Conservation (phyloP, 2,113 vertebrate genomes). For the Corythornis vintsioides region DNA sequence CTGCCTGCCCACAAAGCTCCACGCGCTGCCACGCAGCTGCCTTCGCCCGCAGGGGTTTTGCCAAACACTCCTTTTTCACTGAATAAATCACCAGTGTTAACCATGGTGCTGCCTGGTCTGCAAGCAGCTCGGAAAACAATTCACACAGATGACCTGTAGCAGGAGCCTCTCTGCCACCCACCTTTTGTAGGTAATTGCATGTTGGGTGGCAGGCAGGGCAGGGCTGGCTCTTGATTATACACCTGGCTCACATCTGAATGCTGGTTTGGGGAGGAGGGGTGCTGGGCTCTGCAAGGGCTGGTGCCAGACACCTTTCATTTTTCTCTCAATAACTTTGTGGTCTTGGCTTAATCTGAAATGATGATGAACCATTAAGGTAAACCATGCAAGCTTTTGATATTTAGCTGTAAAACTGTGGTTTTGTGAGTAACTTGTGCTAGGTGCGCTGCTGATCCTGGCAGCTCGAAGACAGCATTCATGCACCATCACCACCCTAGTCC, state of each 20-base stretch:
- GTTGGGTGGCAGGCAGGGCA: neutral
- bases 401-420: neutral
- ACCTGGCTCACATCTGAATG: neutral
- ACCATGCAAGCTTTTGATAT: neutral
- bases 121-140: neutral
- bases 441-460: neutral
- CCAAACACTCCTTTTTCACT: neutral
- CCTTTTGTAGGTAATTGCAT: neutral
- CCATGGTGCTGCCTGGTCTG: neutral
- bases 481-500: fast-evolving
- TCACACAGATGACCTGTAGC: neutral
- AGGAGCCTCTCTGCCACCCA: neutral
- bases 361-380: neutral
- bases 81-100: neutral
- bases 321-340: neutral
- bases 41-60: neutral
- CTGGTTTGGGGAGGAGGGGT: neutral
- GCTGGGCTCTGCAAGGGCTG: neutral
- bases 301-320: fast-evolving
- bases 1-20: neutral
- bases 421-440: neutral
- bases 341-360: neutral
- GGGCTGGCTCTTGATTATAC: neutral
- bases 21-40: fast-evolving
- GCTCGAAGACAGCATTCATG: neutral